phyloP scores from a whole-genome alignment of 37 sponge, comb jelly and placozoan species.

The Tethya wilhelma region DNA sequence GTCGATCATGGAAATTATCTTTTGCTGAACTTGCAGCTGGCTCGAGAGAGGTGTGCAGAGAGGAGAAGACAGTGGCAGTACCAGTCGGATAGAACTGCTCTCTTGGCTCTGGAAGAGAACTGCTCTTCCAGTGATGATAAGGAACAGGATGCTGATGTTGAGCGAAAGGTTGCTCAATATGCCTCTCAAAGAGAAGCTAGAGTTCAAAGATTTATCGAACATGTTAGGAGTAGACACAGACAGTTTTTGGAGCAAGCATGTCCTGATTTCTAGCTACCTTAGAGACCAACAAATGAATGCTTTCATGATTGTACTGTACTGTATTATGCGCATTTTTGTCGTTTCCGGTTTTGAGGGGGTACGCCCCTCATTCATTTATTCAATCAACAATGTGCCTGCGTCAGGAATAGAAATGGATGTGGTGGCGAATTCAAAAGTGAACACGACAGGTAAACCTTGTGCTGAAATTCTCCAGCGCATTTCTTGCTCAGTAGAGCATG shows the following conservation, averaged over 20 bases:
- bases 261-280: conserved; percentile 31
- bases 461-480: neutral
- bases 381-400: neutral
- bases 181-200: conserved; percentile 44
- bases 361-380: neutral
- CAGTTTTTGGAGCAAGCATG: conserved; percentile 48
- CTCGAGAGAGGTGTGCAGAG: conserved; percentile 25
- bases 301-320: neutral
- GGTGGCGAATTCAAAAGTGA: conserved; percentile 31
- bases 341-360: neutral
- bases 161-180: conserved; percentile 32
- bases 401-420: neutral
- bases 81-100: conserved; percentile 31
- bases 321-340: neutral
- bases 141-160: conserved; percentile 4
- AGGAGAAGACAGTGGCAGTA: conserved; percentile 12
- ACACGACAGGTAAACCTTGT: neutral
- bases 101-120: too few relatives aligned
- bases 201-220: conserved; percentile 36
- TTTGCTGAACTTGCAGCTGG: conserved; percentile 23
- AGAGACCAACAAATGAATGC: neutral
- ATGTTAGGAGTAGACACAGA: conserved; percentile 29
- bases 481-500: neutral
- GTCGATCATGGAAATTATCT: neutral
- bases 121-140: too few relatives aligned